Evolutionary conservation across 2,113 vertebrate genomes (phyloP), one percentile per base, ranked within the genome.

Genomic region (Puffinus mauretanicus): DNA sequence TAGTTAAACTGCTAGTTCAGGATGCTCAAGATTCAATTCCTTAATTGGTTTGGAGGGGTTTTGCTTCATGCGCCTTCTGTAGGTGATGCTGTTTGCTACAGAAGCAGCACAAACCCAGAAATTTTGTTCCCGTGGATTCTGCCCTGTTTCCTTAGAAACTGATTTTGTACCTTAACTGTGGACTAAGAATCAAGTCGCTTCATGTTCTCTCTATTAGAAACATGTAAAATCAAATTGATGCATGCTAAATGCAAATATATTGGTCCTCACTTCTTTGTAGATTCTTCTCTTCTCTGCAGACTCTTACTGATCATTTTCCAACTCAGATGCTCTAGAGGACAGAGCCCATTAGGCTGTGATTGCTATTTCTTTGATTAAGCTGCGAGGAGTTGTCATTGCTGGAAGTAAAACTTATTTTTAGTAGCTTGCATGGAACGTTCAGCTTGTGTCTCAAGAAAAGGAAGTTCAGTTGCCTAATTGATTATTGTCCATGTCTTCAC

Each of bases 101-200:
- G 90, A 75, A 90, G 67, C 51, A 81, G 36, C 34, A 57, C 72
- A 86, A 84, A 94, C 51, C 17, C 57, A 79, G 73, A 57, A 65
- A 94, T 77, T 60, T 72, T 80, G 17, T 72, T 94, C n/a, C 34
- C 6, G 93, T 7, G 1, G 14, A 57, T 87, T 93, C 73, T 91
- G 65, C 46, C 29, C 34, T 17, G 66, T 95, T 92, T 89, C 94
- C 93, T 57, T 89, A 95, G 88, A 93, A 94, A 91, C 86, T 87
- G 21, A 65, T 69, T 69, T 90, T 3, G 1, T 91, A 44, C 44
- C 9, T 0, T 57, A 65, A 27, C 66, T 87, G 69, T 3, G 7
- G 73, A 55, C 54, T 55, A 52, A 87, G 52, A 85, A 62, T 82
- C 64, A 29, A 93, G 87, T 91, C 8, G 3, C 44, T 93, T 87